phyloP scores from a whole-genome alignment of 2,888 invertebrate species.

The Stegophylla sp. region DNA sequence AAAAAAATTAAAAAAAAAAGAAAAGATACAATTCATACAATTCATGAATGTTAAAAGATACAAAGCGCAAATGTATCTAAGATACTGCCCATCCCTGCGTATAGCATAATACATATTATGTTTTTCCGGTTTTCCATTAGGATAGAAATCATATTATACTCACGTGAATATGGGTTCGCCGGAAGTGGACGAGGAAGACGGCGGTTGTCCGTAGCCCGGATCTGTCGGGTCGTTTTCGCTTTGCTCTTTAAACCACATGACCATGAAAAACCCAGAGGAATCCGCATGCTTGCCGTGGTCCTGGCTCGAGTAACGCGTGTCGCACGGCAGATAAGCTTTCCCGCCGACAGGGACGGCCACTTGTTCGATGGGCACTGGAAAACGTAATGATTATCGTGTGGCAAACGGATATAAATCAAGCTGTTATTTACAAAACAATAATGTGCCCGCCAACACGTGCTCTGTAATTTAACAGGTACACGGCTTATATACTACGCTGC shows the following conservation, averaged over 20 bases:
- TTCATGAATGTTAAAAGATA: too few species aligned
- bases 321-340: constrained; percentile 40
- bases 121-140: too few species aligned
- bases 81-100: background rate
- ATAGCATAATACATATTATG: background rate
- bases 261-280: constrained; percentile 41
- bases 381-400: background rate
- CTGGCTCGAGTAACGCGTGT: background rate
- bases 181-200: background rate
- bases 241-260: constrained; percentile 43
- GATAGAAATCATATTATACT: background rate
- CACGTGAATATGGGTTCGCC: constrained; percentile 52
- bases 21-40: too few species aligned
- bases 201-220: background rate
- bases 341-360: constrained; percentile 50
- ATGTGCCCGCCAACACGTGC: background rate
- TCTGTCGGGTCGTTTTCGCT: background rate
- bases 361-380: constrained; percentile 49
- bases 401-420: background rate
- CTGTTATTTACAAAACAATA: constrained; percentile 35
- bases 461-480: constrained; percentile 33
- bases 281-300: background rate
- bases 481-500: too few species aligned
- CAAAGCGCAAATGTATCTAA: too few species aligned
- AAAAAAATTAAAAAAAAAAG: too few species aligned